Percentiles rank a stretch among this genome's conserved stretches.
Evolutionary conservation across 2,888 invertebrate genomes (phyloP).

Genomic region (Thecocarcelia acutangulata): DNA sequence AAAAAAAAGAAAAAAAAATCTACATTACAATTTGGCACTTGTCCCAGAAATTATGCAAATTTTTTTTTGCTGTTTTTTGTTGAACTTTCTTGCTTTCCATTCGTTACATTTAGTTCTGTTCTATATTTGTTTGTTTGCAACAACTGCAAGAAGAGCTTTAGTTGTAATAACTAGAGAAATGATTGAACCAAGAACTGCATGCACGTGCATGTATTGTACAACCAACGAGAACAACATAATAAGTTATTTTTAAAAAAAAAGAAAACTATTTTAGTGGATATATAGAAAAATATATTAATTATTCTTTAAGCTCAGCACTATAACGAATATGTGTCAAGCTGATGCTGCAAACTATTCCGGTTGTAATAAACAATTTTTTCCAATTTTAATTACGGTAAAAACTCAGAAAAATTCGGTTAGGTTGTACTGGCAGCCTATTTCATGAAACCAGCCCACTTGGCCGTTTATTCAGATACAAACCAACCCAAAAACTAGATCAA

Average conservation of each 20-base stretch:
- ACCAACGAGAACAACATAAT: conserved; percentile 14
- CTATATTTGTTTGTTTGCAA: conserved; percentile 32
- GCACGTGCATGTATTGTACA: conserved; percentile 33
- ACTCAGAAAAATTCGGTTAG: no score
- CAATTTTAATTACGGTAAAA: no score
- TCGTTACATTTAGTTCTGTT: conserved; percentile 11
- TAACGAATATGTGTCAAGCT: no score
- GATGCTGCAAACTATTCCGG: no score
- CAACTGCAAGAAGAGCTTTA: conserved; percentile 40
- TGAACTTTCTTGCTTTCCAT: conserved; percentile 15
- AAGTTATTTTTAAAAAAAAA: conserved; percentile 16
- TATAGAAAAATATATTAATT: not conserved
- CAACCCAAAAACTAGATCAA: no score
- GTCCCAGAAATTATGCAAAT: conserved; percentile 72
- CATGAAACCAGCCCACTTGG: no score
- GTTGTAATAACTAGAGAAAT: conserved; percentile 40
- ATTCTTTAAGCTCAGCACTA: not conserved
- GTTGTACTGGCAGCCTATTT: no score
- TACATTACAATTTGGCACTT: conserved; percentile 71
- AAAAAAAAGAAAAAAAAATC: conserved; percentile 30
- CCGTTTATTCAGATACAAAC: no score
- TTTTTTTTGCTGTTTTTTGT: conserved; percentile 50
- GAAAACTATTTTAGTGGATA: not conserved
- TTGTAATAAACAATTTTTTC: no score
- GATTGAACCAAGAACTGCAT: conserved; percentile 16